Conservation (phyloP, 2,888 invertebrate species). For the Protophormia terraenovae region DNA sequence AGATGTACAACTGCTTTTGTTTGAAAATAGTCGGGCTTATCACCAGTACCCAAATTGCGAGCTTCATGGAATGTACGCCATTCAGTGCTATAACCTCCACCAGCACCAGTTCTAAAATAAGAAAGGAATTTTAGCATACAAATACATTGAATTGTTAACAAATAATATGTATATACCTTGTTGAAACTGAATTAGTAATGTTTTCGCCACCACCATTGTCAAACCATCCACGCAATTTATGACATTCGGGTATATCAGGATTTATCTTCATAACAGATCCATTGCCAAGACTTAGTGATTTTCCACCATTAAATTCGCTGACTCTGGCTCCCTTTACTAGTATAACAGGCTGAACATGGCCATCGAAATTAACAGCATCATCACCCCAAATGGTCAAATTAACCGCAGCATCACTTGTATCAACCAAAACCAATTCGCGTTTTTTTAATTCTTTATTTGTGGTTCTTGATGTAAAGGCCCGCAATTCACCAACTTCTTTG, state of each 20-base stretch:
- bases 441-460: constrained; percentile 93
- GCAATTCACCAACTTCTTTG: constrained; percentile 87
- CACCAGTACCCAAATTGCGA: constrained; percentile 87
- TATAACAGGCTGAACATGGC: constrained; percentile 89
- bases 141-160: neutral
- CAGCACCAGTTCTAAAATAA: constrained; percentile 77
- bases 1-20: constrained; percentile 90
- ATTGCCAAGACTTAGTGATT: constrained; percentile 84
- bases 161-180: constrained; percentile 80
- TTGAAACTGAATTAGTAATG: constrained; percentile 86
- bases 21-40: constrained; percentile 91
- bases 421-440: constrained; percentile 92
- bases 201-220: constrained; percentile 88
- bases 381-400: constrained; percentile 95
- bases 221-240: constrained; percentile 94
- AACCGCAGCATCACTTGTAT: constrained; percentile 89
- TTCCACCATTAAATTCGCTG: constrained; percentile 93
- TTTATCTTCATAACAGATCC: constrained; percentile 88
- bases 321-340: constrained; percentile 92
- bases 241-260: constrained; percentile 94
- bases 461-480: constrained; percentile 87
- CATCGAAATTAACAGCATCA: constrained; percentile 93
- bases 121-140: too few species aligned
- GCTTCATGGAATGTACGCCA: constrained; percentile 91
- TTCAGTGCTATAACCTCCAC: constrained; percentile 82